Base-by-base conservation (phyloP, 2,888 invertebrate species). In the Sacculina carcini region DNA sequence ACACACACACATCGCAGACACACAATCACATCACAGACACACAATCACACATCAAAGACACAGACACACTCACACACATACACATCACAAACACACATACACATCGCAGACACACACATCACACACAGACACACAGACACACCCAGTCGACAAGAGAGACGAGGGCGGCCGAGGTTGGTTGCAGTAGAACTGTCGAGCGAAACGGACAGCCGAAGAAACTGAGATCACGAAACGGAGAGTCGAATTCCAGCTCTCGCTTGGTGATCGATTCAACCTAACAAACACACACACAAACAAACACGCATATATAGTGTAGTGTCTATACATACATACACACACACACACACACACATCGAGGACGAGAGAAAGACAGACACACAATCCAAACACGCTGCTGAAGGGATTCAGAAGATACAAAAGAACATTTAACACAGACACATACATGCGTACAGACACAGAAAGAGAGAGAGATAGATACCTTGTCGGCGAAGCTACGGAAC, bases 131-230 rank as follows among this genome's bases (percentile, higher is more conserved):
- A 14, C 16, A 12, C n/a, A 34, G 39, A 61, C 65, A 61, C 61
- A 74, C 74, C 94, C 96, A 96, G 69, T 98, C 96, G 0, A 90
- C 89, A 2, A 98, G 75, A 68, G 86, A 90, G 5, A 98, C 94
- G 52, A 98, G 73, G 59, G 92, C 92, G n/a, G 90, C 87, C 2
- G 89, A 90, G 0, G 98, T 98, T 0, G 98, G 98, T 64, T 96
- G 94, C 3, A 99, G 72, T 9, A 90, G 74, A 1, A 92, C 94
- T 9, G 94, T 94, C 60, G 86, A 87, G 60, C 98, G 76, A 73
- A 78, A 92, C 1, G 98, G 98, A 2, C 89, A 96, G 42, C 98
- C 98, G 51, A 86, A 87, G 70, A 94, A 99, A 16, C 94, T 96
- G 24, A 99, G 72, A 62, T 98, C 96, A 69, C 90, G 75, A 73